Base-by-base conservation (phyloP, 2,888 invertebrate genomes). In the Lithophane socia region DNA sequence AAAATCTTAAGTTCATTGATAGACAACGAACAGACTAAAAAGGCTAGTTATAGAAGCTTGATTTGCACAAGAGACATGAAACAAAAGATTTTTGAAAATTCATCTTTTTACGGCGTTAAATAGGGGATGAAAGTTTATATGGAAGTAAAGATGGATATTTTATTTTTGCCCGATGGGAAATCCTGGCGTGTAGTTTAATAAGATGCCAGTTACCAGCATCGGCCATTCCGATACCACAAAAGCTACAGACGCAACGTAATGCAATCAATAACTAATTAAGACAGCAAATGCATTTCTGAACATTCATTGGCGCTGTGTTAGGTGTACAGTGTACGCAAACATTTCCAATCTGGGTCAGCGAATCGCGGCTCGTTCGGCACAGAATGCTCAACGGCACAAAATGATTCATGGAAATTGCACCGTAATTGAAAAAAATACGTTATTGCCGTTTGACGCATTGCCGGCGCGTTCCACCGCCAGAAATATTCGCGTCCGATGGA, bases 341-440 rank as follows among this genome's bases (percentile, higher is more conserved):
- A 95, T 94, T 94, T 92, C 90, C 92, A 92, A 95, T 95, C 92
- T 94, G 89, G 95, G 94, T 94, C 94, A 92, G 87, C 88, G 89
- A 89, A 87, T 91, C 90, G 91, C 88, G 90, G 86, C 89, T 89
- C 88, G 90, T 89, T 88, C 89, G 88, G 91, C 88, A 88, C 88
- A 90, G 92, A 92, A 92, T 92, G 92, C 92, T 93, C 93, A 90
- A 86, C 91, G 93, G 92, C 90, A 92, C 92, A 92, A 94, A 93
- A 94, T 95, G 95, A 96, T 95, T 95, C 95, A 96, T 95, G 94
- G 93, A 94, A 94, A 95, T 96, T 95, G 96, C 94, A 93, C 90
- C 89, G 95, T 95, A 95, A 96, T 96, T 95, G 95, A 95, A 96
- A 95, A 95, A 95, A 95, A 96, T 94, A 95, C 95, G 94, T 95